Base-by-base conservation (phyloP, 2,113 vertebrate genomes). In the Lethenteron reissneri region DNA sequence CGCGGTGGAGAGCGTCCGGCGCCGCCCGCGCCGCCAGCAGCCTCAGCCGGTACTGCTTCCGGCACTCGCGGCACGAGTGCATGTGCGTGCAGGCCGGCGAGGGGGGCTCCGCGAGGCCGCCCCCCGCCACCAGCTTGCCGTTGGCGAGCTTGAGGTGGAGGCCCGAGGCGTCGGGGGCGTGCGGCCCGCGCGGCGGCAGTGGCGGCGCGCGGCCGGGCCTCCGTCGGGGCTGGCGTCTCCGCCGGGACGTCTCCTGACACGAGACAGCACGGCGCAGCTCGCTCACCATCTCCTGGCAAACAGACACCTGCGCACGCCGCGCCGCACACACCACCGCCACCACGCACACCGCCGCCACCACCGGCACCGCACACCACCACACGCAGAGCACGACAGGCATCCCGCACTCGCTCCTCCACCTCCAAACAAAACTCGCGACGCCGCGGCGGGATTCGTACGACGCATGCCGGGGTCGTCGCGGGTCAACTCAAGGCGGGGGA, bases 81-180 rank as follows among this genome's bases (percentile, higher is more conserved):
- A 97, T 88, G 80, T 97, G 94, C 4, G 90, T 90, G 80, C 94
- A 97, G 3, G 89, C 88, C 82, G 90, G 89, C 9, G 89, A 85
- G 74, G 92, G 81, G 57, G 87, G 88, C 76, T 89, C 86, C 15
- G 89, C 88, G 56, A 88, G 81, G 72, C 84, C 86, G 0, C 77
- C 81, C 70, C 88, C 92, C 2, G 83, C 82, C 59, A 90, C 88
- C 12, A 90, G 84, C 78, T 94, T 91, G 71, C 94, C 92, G 0
- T 97, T 97, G 82, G 86, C 87, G 71, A 90, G 85, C 11, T 86
- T 85, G 82, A 87, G 84, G 77, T 87, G 87, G 10, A 86, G 85
- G 72, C 86, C 85, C 0, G 87, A 79, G 41, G 41, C 41, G 41
- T 41, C 41, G 41, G 41, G 6, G 41, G 41, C 41, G 41, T 41